Evolutionary conservation across 2,888 invertebrate genomes (phyloP).

Genomic region (Hecatera dysodea): DNA sequence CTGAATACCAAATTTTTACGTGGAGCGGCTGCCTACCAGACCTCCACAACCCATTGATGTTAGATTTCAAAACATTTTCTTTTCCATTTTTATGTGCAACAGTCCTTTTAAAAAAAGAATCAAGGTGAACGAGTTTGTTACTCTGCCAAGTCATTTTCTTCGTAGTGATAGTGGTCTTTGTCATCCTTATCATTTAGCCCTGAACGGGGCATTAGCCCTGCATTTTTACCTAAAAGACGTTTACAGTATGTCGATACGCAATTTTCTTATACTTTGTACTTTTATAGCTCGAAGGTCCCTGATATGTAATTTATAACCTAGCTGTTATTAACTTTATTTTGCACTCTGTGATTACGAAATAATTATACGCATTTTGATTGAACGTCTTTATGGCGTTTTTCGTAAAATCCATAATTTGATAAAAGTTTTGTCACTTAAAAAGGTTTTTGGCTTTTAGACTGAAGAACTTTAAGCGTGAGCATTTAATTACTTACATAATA

Average conservation of each 20-base stretch:
- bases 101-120: conserved; percentile 58
- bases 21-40: too few species aligned
- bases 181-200: conserved; percentile 81
- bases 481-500: too few species aligned
- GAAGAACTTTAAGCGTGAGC: too few species aligned
- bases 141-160: conserved; percentile 69
- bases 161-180: conserved; percentile 78
- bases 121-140: conserved; percentile 68
- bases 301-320: conserved; percentile 53
- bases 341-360: conserved; percentile 23
- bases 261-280: conserved; percentile 63
- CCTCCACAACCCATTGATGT: too few species aligned
- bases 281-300: conserved; percentile 47
- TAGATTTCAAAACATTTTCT: not conserved
- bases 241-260: conserved; percentile 58
- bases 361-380: conserved; percentile 17
- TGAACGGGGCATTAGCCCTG: conserved; percentile 85
- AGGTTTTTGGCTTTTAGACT: too few species aligned
- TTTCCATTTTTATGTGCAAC: not conserved
- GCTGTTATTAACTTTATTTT: conserved; percentile 32
- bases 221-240: conserved; percentile 78
- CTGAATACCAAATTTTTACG: too few species aligned
- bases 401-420: not conserved
- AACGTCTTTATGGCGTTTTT: not conserved
- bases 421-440: not conserved